phyloP scores from a whole-genome alignment of 2,113 vertebrate species.

The Ptychochromis oligacanthus region DNA sequence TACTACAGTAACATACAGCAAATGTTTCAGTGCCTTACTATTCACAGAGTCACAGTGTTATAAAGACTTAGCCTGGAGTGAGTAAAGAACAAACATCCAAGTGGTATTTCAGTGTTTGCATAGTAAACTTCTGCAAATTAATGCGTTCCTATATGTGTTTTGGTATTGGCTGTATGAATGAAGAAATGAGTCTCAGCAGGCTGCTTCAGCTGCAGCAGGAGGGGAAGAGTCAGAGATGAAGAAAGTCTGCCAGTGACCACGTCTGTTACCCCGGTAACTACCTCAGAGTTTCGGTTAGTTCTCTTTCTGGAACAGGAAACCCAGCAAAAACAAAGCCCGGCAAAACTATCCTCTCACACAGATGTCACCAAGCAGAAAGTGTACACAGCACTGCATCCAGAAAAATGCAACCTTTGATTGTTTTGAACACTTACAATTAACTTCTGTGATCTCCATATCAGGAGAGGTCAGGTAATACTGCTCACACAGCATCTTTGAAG shows the following conservation, averaged over 20 bases:
- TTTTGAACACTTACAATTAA: constrained; percentile 86
- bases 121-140: neutral
- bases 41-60: neutral
- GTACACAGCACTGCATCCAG: neutral
- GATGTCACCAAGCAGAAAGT: neutral
- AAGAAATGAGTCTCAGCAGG: neutral
- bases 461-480: constrained; percentile 97
- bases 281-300: neutral
- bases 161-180: neutral
- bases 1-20: neutral
- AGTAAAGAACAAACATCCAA: neutral
- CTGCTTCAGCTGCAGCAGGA: neutral
- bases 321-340: neutral
- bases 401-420: neutral
- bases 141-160: neutral
- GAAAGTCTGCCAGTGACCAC: neutral
- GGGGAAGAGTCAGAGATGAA: constrained; percentile 2
- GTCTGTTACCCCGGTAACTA: neutral
- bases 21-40: neutral
- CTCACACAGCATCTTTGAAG: constrained; percentile 94
- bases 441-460: constrained; percentile 88
- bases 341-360: neutral
- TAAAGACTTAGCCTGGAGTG: neutral
- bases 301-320: neutral
- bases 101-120: neutral